Percentiles rank a stretch among this genome's conserved stretches.
phyloP scores from a whole-genome alignment of 2,888 invertebrate genomes.

The Nomada fucata region DNA sequence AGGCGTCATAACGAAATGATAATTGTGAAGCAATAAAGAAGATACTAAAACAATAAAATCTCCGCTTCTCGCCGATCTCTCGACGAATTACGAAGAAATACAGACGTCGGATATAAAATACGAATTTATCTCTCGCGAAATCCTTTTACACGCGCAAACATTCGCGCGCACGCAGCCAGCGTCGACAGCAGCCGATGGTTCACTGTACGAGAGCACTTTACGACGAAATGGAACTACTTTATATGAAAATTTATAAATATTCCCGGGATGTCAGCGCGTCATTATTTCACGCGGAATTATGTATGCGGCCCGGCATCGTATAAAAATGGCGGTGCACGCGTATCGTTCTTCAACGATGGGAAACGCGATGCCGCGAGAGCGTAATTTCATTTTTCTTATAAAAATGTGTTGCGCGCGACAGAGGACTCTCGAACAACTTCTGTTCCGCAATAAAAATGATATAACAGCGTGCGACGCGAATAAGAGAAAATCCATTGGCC shows the following conservation, averaged over 20 bases:
- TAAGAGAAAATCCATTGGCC: background rate
- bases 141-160: conserved; percentile 10
- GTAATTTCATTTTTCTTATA: background rate
- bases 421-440: background rate
- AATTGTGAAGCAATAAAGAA: no score
- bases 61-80: background rate
- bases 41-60: background rate
- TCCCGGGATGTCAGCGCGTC: background rate
- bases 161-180: background rate
- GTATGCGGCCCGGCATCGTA: background rate
- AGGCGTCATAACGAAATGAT: no score
- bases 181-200: conserved; percentile 15
- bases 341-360: background rate
- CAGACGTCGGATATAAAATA: background rate
- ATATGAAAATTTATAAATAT: conserved; percentile 32
- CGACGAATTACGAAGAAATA: background rate
- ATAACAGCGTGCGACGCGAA: background rate
- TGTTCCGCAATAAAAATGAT: background rate
- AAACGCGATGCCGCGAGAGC: background rate
- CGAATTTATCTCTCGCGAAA: conserved; percentile 7
- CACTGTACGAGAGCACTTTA: conserved; percentile 6
- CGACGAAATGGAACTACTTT: conserved; percentile 17
- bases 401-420: background rate
- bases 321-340: background rate
- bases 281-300: conserved; percentile 17